Percentiles rank a stretch among this genome's conserved stretches.
Conservation (phyloP, 2,113 vertebrate species). For the Sarotherodon lohbergeri region DNA sequence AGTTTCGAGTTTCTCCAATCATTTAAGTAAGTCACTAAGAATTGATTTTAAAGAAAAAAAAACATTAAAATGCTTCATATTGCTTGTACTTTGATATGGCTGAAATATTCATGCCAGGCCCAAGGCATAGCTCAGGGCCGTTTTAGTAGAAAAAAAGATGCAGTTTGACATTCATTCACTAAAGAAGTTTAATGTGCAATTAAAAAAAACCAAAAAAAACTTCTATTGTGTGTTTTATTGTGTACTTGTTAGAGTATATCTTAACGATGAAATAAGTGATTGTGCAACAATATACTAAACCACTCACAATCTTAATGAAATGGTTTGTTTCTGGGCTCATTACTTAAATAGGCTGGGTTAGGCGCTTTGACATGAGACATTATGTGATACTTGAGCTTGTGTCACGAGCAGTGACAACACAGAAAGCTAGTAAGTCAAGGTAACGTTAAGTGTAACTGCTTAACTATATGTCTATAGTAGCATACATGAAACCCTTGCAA, state of each 20-base stretch:
- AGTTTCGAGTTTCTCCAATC: background rate
- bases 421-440: background rate
- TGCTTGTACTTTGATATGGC: background rate
- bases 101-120: background rate
- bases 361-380: background rate
- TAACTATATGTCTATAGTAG: background rate
- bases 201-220: background rate
- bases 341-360: background rate
- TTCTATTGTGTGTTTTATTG: background rate
- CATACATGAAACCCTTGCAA: background rate
- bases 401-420: background rate
- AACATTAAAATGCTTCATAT: background rate
- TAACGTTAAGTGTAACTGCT: background rate
- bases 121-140: background rate
- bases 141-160: background rate
- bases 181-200: background rate
- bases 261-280: background rate
- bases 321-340: background rate
- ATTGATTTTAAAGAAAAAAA: background rate
- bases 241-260: background rate
- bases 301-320: background rate
- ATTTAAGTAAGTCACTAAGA: background rate
- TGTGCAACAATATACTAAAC: background rate
- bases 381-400: background rate
- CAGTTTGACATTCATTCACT: background rate